A percentile compares a stretch with the other conserved stretches of the same genome.
phyloP scores from a whole-genome alignment of 2,888 invertebrate genomes.

The Chironomus riparius region DNA sequence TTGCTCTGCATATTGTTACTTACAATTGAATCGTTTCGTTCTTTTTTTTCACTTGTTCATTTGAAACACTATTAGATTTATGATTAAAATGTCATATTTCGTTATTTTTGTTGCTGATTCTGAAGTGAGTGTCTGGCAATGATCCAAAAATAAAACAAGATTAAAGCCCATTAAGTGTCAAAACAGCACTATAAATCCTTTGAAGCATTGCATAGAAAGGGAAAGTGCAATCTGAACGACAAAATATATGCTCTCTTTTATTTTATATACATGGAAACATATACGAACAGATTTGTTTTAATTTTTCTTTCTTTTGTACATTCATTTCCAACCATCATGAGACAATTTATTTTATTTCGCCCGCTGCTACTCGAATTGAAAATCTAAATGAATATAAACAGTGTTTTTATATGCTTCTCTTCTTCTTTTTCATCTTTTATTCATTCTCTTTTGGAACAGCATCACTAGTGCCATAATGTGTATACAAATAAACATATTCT shows the following conservation, averaged over 20 bases:
- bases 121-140: slow-evolving; percentile 15
- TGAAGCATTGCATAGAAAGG: slow-evolving; percentile 1
- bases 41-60: background rate
- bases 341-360: slow-evolving; percentile 4
- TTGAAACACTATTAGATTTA: background rate
- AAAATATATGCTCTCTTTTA: background rate
- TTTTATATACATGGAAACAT: background rate
- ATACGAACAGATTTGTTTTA: background rate
- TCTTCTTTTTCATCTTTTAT: background rate
- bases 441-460: background rate
- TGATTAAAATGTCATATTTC: slow-evolving; percentile 4
- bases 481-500: background rate
- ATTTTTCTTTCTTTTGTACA: background rate
- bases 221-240: slow-evolving; percentile 12
- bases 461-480: background rate
- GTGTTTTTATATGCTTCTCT: background rate
- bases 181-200: slow-evolving; percentile 21
- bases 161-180: slow-evolving; percentile 21
- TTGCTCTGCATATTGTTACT: background rate
- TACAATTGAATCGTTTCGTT: background rate
- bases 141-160: slow-evolving; percentile 13
- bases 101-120: background rate
- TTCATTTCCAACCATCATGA: background rate
- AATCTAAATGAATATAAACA: slow-evolving; percentile 8
- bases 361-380: background rate